A percentile compares a stretch with the other conserved stretches of the same genome.
phyloP scores from a whole-genome alignment of 2,888 invertebrate genomes.

The Sycophila texana region DNA sequence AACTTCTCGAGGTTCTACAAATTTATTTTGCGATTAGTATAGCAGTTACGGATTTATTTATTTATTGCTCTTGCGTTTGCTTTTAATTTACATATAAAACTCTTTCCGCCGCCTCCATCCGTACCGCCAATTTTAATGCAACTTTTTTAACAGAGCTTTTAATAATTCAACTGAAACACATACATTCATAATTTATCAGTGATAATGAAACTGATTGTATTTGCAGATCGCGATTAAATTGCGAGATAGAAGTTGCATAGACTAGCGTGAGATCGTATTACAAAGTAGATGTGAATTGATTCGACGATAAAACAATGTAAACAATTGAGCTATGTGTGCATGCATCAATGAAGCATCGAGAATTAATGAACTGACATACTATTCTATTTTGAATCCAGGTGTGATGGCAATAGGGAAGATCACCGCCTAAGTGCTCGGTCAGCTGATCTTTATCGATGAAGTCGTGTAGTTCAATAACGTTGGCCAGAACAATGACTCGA shows the following conservation, averaged over 20 bases:
- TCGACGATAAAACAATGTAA: background rate
- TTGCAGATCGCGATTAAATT: no score
- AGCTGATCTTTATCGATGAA: conserved; percentile 90
- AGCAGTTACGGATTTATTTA: no score
- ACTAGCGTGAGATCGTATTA: background rate
- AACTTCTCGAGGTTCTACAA: conserved; percentile 94
- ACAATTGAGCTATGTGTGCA: background rate
- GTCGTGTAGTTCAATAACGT: conserved; percentile 89
- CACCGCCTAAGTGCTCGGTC: conserved; percentile 92
- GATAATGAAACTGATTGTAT: no score
- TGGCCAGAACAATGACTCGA: conserved; percentile 91
- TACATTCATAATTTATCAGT: no score
- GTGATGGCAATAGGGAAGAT: conserved; percentile 91
- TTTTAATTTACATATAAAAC: conserved; percentile 24
- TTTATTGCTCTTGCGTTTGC: background rate
- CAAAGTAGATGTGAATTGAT: background rate
- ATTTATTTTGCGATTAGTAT: background rate
- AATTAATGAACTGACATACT: conserved; percentile 79
- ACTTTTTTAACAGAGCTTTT: background rate
- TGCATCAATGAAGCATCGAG: background rate
- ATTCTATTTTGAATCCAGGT: conserved; percentile 98
- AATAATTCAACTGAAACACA: no score
- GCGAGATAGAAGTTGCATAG: no score
- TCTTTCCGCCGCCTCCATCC: conserved; percentile 27
- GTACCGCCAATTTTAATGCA: background rate